Base-by-base conservation (phyloP, 2,888 invertebrate species). In the Conistra vaccinii region DNA sequence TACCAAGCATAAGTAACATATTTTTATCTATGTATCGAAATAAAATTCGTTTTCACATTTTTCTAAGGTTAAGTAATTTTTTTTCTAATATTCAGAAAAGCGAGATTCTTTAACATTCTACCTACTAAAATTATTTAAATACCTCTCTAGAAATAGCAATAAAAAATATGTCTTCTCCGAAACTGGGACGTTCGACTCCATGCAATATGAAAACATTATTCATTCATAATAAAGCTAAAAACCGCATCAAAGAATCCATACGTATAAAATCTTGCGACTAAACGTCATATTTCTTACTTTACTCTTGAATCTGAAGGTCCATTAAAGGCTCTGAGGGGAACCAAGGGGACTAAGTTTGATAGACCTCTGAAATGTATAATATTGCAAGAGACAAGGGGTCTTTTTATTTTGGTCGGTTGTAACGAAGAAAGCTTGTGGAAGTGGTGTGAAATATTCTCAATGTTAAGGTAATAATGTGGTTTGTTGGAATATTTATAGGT, bases 251-350 rank as follows among this genome's bases (percentile, higher is more conserved):
- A 53, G 61, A 48, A 60, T 45, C 42, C 53, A 61, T 62, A 78
- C 58, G 12, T 69, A 81, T 62, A 72, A 80, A 81, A 73, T 67
- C 61, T 69, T 65, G 39, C 73, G 76, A 84, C 83, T 81, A 84
- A 87, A 88, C 77, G 84, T 80, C 86, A 90, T 90, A 91, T 89
- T 91, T 92, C 90, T 90, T 90, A 90, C 89, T 89, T 88, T 80
- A 74, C 35, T 74, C 78, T 84, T 85, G 89, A 92, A 91, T 90
- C 87, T 89, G 90, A 88, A 85, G 88, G 83, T 89, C 92, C 91
- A 92, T 92, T 92, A 91, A 89, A 89, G 87, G 89, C 89, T 89
- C 88, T 87, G 84, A 84, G 87, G 87, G 85, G 80, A 78, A 82
- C 76, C 69, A 66, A 67, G 12, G 26, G 71, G 61, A 63, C 81